Conservation (phyloP, 2,113 vertebrate species). For the Galbula dea region DNA sequence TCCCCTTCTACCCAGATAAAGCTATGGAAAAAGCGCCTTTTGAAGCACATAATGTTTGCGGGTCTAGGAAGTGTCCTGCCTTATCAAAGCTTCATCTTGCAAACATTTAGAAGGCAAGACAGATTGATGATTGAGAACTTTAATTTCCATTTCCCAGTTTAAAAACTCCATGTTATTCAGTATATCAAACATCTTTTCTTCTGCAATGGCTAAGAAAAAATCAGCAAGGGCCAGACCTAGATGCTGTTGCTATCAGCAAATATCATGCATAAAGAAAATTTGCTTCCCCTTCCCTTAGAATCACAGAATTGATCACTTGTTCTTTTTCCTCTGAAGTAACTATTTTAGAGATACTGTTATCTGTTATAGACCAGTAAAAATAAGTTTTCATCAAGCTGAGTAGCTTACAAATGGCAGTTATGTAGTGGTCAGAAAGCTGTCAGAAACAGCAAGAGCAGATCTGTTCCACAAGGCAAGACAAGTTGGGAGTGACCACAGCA, state of each 20-base stretch:
- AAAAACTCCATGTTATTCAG: not conserved
- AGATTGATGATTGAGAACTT: not conserved
- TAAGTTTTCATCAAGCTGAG: not conserved
- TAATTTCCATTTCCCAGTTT: not conserved
- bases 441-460: not conserved
- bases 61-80: not conserved
- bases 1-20: not conserved
- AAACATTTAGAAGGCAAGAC: not conserved
- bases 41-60: not conserved
- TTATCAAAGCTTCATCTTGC: not conserved
- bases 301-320: too few relatives aligned
- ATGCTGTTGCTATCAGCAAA: not conserved
- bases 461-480: not conserved
- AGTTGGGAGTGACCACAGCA: not conserved
- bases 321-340: not conserved
- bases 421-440: not conserved
- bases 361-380: not conserved
- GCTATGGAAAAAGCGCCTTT: not conserved
- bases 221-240: not conserved
- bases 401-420: not conserved
- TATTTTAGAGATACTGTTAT: not conserved
- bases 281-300: not conserved
- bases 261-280: not conserved
- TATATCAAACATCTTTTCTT: not conserved
- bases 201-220: not conserved